Percentiles rank a stretch among this genome's conserved stretches.
Evolutionary conservation across 35 echinoderm and acorn worm species (phyloP).

Genomic region (Apostichopus californicus): DNA sequence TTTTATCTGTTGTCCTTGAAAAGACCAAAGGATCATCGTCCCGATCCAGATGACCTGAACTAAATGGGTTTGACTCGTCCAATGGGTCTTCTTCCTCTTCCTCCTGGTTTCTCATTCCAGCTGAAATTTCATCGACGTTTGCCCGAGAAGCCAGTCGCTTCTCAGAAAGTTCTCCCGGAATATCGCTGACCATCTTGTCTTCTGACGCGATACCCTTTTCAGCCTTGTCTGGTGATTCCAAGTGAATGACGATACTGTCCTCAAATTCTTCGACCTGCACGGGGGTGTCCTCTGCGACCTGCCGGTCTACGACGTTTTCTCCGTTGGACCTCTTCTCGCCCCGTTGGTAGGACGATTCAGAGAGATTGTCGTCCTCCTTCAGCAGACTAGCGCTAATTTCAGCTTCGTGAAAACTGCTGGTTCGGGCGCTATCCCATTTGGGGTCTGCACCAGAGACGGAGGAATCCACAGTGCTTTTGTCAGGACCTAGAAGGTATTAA

Average conservation of each 20-base stretch:
- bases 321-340: neutral
- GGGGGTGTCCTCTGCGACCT: constrained; percentile 1
- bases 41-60: neutral
- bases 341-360: neutral
- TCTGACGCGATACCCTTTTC: neutral
- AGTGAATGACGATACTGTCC: constrained; percentile 72
- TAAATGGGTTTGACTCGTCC: neutral
- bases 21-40: constrained; percentile 18
- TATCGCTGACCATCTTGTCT: neutral
- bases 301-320: neutral
- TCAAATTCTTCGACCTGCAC: constrained; percentile 61
- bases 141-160: neutral
- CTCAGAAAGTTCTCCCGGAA: neutral
- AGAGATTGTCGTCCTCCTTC: neutral
- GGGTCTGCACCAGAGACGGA: no score
- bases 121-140: neutral
- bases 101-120: neutral
- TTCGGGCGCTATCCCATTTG: no score
- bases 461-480: no score
- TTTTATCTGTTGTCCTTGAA: neutral
- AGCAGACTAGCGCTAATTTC: constrained; percentile 31
- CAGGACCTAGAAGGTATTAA: no score
- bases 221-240: neutral
- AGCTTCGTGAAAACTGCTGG: constrained; percentile 25
- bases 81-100: neutral